Base-by-base conservation (phyloP, 2,888 invertebrate species). In the Coelinius sp. region DNA sequence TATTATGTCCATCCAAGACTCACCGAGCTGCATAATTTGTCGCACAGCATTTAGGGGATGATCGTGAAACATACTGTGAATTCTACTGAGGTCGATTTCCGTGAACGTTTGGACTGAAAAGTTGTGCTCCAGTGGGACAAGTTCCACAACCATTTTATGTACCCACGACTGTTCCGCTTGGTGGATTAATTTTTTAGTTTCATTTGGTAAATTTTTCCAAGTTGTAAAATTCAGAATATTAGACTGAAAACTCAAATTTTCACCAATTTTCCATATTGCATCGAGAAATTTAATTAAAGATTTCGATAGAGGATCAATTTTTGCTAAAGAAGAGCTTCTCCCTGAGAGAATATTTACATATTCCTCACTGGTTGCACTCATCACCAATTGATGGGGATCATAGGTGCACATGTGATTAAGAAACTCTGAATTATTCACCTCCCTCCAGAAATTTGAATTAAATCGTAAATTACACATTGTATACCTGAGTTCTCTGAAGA, bases 401-500 rank as follows among this genome's bases (percentile, higher is more conserved):
- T 84, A 85, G 7, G 81, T 79, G 44, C 86, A 86, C n/a, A 86
- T n/a, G 46, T 79, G 76, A 2, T 76, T 74, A 10, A 86, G 65
- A 53, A 85, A 86, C 22, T 73, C 78, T 24, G 64, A 78, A 8
- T 78, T 77, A 8, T 75, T 77, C 4, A 73, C 68, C 20, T 73
- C 67, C 14, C 68, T 75, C 86, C 86, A 86, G 59, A 80, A 84
- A 46, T 62, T 67, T 0, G 79, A 77, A 63, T 79, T 74, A 12
- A 80, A 82, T 8, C 76, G 79, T 2, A 70, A 53, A 3, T 74
- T 75, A 68, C 86, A 86, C 76, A 83, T 77, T 2, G 59, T 67
- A 12, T 65, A 77, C 20, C 81, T 78, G 0, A 81, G 10, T n/a
- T 82, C 76, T 2, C 78, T 66, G 44, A 78, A 77, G 4, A 74